phyloP scores from a whole-genome alignment of 2,888 invertebrate species.

The Xanthia icteritia region DNA sequence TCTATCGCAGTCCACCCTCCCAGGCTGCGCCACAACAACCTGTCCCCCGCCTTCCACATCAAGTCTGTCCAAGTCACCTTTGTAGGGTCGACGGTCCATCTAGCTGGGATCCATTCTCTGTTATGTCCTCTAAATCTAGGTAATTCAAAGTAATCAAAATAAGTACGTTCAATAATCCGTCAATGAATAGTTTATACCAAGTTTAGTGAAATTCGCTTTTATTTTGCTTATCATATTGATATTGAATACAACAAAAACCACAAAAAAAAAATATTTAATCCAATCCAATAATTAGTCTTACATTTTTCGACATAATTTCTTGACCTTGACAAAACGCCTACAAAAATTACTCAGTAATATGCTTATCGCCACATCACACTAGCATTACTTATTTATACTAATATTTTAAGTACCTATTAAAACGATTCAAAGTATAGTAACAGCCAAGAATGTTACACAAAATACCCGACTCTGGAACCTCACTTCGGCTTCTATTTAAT shows the following conservation, averaged over 20 bases:
- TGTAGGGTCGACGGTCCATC: too few relatives aligned
- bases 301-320: background rate
- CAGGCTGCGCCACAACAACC: too few relatives aligned
- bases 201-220: background rate
- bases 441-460: constrained; percentile 7
- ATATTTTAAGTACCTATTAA: constrained; percentile 5
- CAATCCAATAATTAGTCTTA: constrained; percentile 4
- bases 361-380: constrained; percentile 30
- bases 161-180: background rate
- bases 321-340: constrained; percentile 2
- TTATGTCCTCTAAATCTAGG: background rate
- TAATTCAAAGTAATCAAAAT: background rate
- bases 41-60: too few relatives aligned
- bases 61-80: too few relatives aligned
- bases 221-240: background rate
- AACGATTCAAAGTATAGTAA: background rate
- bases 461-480: constrained; percentile 9
- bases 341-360: constrained; percentile 8
- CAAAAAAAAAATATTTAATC: background rate
- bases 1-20: too few relatives aligned
- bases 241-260: background rate
- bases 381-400: constrained; percentile 7
- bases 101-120: too few relatives aligned
- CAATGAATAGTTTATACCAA: background rate
- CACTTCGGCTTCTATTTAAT: constrained; percentile 20